A percentile compares a stretch with the other conserved stretches of the same genome.
These are phyloP conservation scores for Progne subis DNA, from an alignment of 2,113 vertebrate species.

Conservation along the genomic window DNA sequence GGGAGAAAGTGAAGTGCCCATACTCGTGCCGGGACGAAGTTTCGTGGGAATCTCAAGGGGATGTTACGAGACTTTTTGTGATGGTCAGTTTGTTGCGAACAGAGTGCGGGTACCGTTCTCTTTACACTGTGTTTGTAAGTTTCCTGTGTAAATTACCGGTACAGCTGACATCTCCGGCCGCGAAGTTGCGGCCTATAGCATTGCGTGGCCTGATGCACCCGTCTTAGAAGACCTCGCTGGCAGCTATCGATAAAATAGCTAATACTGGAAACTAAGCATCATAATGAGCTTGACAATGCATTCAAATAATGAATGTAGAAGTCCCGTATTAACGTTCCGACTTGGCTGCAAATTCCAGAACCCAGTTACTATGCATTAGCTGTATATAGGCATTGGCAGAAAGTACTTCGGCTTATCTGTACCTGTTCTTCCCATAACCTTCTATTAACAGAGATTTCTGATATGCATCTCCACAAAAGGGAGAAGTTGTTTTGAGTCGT, in stretches of 20 bases:
- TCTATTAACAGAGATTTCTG: neutral
- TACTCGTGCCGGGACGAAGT: neutral
- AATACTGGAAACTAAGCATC: neutral
- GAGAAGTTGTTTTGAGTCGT: neutral
- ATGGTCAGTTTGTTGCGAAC: neutral
- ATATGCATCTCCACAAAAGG: neutral
- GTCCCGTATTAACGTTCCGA: neutral
- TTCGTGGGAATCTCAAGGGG: neutral
- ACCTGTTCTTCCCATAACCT: neutral
- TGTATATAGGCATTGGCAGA: neutral
- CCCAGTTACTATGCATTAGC: neutral
- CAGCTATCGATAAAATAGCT: neutral
- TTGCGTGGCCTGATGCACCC: neutral
- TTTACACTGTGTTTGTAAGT: neutral
- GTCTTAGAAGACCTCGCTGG: neutral
- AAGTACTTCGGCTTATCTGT: neutral
- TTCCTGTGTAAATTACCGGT: neutral
- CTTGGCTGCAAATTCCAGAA: neutral
- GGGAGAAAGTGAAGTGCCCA: no score
- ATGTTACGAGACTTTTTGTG: neutral
- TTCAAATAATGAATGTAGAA: neutral
- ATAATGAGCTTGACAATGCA: neutral
- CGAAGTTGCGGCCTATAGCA: neutral
- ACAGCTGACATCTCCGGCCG: neutral
- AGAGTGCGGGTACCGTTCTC: accelerated